These are phyloP conservation scores for Acanthopagrus latus DNA, from an alignment of 2,797 vertebrate genomes.

Conservation along the genomic window DNA sequence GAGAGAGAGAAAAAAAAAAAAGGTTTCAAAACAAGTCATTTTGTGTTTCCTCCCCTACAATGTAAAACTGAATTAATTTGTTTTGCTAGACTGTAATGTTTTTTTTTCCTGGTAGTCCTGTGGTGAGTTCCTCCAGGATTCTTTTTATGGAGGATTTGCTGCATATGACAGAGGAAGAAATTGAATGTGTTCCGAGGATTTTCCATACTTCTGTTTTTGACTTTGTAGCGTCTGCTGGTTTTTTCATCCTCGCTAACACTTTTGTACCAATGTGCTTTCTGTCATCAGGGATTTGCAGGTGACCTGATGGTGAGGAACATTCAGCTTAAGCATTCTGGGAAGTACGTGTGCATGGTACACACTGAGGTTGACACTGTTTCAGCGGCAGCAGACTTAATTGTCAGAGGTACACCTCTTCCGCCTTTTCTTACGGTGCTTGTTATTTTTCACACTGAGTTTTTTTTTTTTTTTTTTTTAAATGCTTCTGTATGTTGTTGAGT, in stretches of 20 bases:
- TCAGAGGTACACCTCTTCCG: slow-evolving; percentile 86
- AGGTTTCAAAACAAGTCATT: slow-evolving; percentile 45
- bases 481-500: neutral
- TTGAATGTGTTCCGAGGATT: slow-evolving; percentile 20
- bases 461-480: slow-evolving; percentile 15
- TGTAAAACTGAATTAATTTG: slow-evolving; percentile 52
- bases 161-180: slow-evolving; percentile 20
- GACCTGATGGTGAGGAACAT: slow-evolving; percentile 94
- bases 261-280: slow-evolving; percentile 30
- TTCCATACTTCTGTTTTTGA: slow-evolving; percentile 5
- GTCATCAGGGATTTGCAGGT: slow-evolving; percentile 88
- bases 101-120: neutral
- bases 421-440: slow-evolving; percentile 29
- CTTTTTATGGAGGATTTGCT: slow-evolving; percentile 34
- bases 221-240: slow-evolving; percentile 9
- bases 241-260: slow-evolving; percentile 3
- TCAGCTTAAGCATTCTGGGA: slow-evolving; percentile 91
- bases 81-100: slow-evolving; percentile 27
- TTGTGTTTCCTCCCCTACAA: slow-evolving; percentile 21
- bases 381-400: slow-evolving; percentile 87
- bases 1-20: neutral
- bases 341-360: slow-evolving; percentile 89
- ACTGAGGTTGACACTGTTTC: slow-evolving; percentile 90
- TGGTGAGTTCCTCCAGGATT: slow-evolving; percentile 33
- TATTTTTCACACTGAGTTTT: slow-evolving; percentile 43